Base-by-base conservation (phyloP, 92 coral and sea anemone genomes). In the Parazoanthus darwini region DNA sequence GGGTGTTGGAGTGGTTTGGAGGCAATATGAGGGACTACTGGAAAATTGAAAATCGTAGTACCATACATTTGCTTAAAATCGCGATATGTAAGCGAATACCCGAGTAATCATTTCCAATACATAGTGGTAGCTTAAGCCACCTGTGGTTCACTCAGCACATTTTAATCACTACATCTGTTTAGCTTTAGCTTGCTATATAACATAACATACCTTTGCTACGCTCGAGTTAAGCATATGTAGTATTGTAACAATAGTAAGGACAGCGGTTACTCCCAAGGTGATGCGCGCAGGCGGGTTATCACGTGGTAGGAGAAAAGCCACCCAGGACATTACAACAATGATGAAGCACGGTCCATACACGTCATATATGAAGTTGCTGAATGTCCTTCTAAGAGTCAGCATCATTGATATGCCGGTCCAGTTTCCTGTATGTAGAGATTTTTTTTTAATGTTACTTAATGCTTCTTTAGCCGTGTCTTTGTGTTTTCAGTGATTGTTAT, bases 331-430 rank as follows among this genome's bases (percentile, higher is more conserved):
- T 76, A 89, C 74, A 15, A 89, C 91, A 74, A 89, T 84, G 78
- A 89, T 65, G 38, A 87, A 82, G 72, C 88, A 89, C 33, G 91
- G 91, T 76, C 91, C 91, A 89, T 89, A 89, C 11, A 89, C 91
- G 86, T 89, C 88, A 56, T 76, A 82, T 8, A 89, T 26, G 82
- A 89, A 89, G 79, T 89, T 82, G 65, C 91, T 89, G 83, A 76
- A 89, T 87, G 86, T 89, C 65, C 91, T 76, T 65, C 73, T 82
- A 51, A 89, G 77, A 36, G 85, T 89, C 14, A 89, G 83, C 58
- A 78, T 37, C 76, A 89, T 77, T 0, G 84, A 54, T 43, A 89
- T 70, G 42, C 91, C 85, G n/a, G 91, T 78, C 77, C 82, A 89
- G 72, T 82, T 38, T 8, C 91, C 91, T 88, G 48, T 18, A 63